Evolutionary conservation across 1,140 invertebrate species (phyloP).

Genomic region (Pachyrhynchus sulphureomaculatus): DNA sequence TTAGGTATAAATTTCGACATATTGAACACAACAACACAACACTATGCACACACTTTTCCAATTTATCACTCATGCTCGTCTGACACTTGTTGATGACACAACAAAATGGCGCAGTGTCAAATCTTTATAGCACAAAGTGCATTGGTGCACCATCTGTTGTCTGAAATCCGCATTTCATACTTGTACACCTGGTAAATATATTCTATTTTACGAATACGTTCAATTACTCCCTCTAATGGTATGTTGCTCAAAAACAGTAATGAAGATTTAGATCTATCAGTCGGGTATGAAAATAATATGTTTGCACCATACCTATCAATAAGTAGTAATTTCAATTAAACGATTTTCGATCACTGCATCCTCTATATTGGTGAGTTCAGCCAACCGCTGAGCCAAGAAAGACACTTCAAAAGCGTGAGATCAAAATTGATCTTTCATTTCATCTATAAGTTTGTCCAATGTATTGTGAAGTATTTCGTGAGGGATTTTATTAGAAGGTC

Average conservation of each 20-base stretch:
- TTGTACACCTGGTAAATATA: conserved; percentile 18
- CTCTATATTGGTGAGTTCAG: conserved; percentile 24
- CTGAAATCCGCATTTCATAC: conserved; percentile 14
- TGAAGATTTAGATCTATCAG: conserved; percentile 24
- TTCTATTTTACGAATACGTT: neutral
- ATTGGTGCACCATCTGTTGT: no score
- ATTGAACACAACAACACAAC: no score
- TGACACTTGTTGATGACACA: no score
- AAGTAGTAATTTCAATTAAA: conserved; percentile 12
- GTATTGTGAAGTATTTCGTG: conserved; percentile 11
- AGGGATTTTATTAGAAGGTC: conserved; percentile 25
- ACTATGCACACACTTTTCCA: conserved; percentile 8
- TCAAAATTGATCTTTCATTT: conserved; percentile 21
- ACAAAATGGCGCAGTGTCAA: no score
- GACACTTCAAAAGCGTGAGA: conserved; percentile 24
- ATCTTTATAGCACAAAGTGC: no score
- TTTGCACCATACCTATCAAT: conserved; percentile 28
- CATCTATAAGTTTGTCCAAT: conserved; percentile 27
- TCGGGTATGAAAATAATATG: conserved; percentile 25
- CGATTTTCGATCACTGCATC: conserved; percentile 18
- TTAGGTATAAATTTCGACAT: no score
- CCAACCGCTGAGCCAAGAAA: conserved; percentile 18
- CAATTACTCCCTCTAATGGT: conserved; percentile 5
- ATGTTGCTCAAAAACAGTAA: conserved; percentile 23
- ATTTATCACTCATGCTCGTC: neutral